Conservation (phyloP, 2,888 invertebrate species). For the Pyrochroa serraticornis region DNA sequence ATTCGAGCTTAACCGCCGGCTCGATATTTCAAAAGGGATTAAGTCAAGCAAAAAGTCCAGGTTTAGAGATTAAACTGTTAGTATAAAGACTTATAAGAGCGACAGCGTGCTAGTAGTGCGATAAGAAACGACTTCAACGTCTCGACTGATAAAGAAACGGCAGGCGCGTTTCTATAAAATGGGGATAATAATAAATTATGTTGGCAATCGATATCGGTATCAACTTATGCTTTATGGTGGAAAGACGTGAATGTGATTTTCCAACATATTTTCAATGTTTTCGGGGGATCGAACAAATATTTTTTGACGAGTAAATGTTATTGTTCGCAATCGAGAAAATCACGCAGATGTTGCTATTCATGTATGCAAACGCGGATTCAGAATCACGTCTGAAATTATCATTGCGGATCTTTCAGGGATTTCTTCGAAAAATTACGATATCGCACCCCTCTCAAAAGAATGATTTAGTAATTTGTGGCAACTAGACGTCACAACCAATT, state of each 20-base stretch:
- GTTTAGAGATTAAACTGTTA: slow-evolving; percentile 23
- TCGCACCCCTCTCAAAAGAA: too few species aligned
- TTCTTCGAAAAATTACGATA: too few species aligned
- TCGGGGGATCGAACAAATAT: slow-evolving; percentile 5
- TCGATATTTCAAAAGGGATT: slow-evolving; percentile 18
- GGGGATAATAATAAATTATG: slow-evolving; percentile 34
- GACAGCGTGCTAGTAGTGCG: slow-evolving; percentile 22
- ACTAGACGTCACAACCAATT: too few species aligned
- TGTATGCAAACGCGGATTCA: too few species aligned
- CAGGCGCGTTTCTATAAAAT: slow-evolving; percentile 29
- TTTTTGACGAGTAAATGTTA: slow-evolving; percentile 3
- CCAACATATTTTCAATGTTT: slow-evolving; percentile 27
- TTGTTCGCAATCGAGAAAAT: background rate
- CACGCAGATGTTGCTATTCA: background rate
- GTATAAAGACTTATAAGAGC: slow-evolving; percentile 19
- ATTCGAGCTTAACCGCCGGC: slow-evolving; percentile 12
- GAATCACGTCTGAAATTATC: too few species aligned
- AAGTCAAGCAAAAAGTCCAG: slow-evolving; percentile 17
- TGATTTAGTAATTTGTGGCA: too few species aligned
- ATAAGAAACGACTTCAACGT: slow-evolving; percentile 25
- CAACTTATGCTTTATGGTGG: slow-evolving; percentile 31
- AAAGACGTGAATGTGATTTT: slow-evolving; percentile 26
- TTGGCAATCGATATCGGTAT: slow-evolving; percentile 29
- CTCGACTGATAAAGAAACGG: slow-evolving; percentile 26
- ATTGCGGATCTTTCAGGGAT: too few species aligned